Evolutionary conservation across 1,140 invertebrate species (phyloP).

Genomic region (Drosophila baimaii): DNA sequence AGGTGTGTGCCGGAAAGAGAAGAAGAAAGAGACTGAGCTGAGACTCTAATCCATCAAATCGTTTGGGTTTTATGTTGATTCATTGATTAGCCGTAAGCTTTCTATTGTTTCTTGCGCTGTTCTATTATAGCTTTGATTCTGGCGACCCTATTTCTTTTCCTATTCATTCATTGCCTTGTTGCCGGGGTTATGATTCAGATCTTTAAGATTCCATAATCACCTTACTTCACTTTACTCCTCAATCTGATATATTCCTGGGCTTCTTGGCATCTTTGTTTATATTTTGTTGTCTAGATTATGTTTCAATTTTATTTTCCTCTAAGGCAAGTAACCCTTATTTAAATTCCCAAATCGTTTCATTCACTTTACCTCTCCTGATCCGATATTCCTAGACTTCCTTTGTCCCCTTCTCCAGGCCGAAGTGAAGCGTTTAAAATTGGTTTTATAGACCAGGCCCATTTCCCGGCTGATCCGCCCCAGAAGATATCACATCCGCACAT

Average conservation of each 20-base stretch:
- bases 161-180: neutral
- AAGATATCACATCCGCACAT: slow-evolving; percentile 46
- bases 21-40: neutral
- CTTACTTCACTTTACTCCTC: neutral
- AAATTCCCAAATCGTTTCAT: slow-evolving; percentile 16
- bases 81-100: slow-evolving; percentile 30
- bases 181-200: neutral
- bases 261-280: neutral
- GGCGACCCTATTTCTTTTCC: neutral
- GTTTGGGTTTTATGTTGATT: slow-evolving; percentile 15
- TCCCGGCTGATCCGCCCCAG: slow-evolving; percentile 13
- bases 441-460: slow-evolving; percentile 27
- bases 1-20: slow-evolving; percentile 28
- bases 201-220: neutral
- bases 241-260: neutral
- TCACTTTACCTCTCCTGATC: slow-evolving; percentile 5
- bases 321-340: neutral
- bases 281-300: neutral
- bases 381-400: slow-evolving; percentile 11
- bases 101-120: neutral
- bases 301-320: neutral
- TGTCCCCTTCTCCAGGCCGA: neutral
- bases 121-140: neutral
- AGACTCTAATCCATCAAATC: slow-evolving; percentile 29
- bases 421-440: slow-evolving; percentile 28